Conservation (phyloP, 1,140 invertebrate species). For the Drosophila repletoides region DNA sequence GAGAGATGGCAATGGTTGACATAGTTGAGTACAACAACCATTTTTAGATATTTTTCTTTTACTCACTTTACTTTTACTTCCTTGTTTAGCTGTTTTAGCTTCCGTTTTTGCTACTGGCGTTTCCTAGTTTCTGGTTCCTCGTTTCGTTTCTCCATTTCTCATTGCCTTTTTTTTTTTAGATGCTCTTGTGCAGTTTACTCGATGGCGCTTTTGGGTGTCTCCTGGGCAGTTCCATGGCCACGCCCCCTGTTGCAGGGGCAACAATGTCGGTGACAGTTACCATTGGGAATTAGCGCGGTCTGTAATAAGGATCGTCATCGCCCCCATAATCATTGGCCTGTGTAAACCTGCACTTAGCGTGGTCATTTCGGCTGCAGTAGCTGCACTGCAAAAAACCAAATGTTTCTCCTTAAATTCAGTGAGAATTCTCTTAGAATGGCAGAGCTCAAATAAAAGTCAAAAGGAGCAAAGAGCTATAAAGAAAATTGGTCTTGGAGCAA, state of each 20-base stretch:
- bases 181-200: slow-evolving; percentile 54
- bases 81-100: slow-evolving; percentile 70
- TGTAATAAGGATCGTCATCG: slow-evolving; percentile 75
- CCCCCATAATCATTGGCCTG: slow-evolving; percentile 77
- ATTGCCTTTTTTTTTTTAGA: slow-evolving; percentile 22
- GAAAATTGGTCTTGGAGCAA: too few relatives aligned
- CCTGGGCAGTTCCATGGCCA: not conserved
- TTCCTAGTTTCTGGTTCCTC: slow-evolving; percentile 32
- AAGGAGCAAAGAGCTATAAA: too few relatives aligned
- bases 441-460: too few relatives aligned
- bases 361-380: slow-evolving; percentile 56
- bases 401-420: too few relatives aligned
- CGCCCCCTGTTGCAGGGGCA: slow-evolving; percentile 1
- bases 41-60: slow-evolving; percentile 51
- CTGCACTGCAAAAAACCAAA: not conserved
- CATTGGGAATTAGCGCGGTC: slow-evolving; percentile 76
- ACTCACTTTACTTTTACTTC: slow-evolving; percentile 63
- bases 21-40: slow-evolving; percentile 25
- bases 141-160: slow-evolving; percentile 22
- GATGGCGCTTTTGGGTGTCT: not conserved
- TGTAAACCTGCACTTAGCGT: slow-evolving; percentile 79
- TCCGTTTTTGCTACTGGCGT: slow-evolving; percentile 51
- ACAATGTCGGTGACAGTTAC: slow-evolving; percentile 67
- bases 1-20: slow-evolving; percentile 5
- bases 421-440: too few relatives aligned